These are phyloP conservation scores for Teleogryllus oceanicus DNA, from an alignment of 2,888 invertebrate genomes.

Conservation along the genomic window DNA sequence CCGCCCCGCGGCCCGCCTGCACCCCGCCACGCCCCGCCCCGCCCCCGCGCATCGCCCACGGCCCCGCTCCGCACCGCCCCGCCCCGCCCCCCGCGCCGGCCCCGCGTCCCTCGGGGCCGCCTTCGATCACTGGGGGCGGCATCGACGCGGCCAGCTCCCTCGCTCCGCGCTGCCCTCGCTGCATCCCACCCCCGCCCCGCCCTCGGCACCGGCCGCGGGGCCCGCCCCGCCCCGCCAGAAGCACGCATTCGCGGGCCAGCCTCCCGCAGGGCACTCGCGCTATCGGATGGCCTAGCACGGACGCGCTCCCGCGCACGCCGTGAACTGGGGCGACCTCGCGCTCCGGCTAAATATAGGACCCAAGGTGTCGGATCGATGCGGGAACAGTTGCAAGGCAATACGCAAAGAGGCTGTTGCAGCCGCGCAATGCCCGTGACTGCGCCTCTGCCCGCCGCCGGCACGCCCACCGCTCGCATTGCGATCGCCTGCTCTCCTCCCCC, in stretches of 20 bases:
- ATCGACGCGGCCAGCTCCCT: not conserved
- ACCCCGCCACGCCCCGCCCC: no score
- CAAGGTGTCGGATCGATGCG: conserved; percentile 2
- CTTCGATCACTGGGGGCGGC: not conserved
- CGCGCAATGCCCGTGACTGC: not conserved
- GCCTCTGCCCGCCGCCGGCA: not conserved
- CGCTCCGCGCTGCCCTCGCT: not conserved
- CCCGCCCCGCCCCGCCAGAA: not conserved
- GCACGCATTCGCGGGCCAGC: not conserved
- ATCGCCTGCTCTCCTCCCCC: no score
- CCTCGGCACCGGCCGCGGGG: not conserved
- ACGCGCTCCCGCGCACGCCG: not conserved
- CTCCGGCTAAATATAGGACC: not conserved
- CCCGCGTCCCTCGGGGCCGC: not conserved
- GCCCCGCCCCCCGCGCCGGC: not conserved
- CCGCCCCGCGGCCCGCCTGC: no score
- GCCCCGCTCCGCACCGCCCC: no score
- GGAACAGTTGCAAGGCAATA: not conserved
- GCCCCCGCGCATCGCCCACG: no score
- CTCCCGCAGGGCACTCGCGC: not conserved
- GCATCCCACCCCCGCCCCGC: not conserved
- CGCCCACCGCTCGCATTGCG: not conserved
- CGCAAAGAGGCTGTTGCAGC: not conserved
- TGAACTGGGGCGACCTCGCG: not conserved
- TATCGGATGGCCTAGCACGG: conserved; percentile 9